Base-by-base conservation (phyloP, 2,888 invertebrate species). In the Chaetoderma sp. region DNA sequence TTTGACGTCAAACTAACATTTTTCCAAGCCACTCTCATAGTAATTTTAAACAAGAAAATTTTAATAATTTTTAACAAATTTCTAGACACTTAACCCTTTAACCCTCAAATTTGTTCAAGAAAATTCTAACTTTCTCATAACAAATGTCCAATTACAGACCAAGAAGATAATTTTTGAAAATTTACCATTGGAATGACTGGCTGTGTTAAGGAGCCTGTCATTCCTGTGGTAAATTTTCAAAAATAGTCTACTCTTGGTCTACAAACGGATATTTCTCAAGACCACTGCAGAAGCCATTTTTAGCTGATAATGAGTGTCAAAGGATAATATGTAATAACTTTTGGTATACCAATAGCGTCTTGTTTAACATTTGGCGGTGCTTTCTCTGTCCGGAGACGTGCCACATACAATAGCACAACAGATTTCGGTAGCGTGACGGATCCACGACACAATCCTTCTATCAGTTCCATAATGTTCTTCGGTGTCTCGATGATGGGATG, bases 381-480 rank as follows among this genome's bases (percentile, higher is more conserved):
- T 82, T 91, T 90, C 62, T 92, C 90, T 81, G 91, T 90, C 80
- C 94, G 95, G 86, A 96, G 89, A 39, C 92, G 89, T 50, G 93
- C 91, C 39, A 93, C 91, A 73, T 95, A 92, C 90, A 83, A 81
- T 21, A 82, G 78, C 13, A 86, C 75, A 86, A 96, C 96, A 30
- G 92, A 90, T 76, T 91, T 90, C 25, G 91, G 91, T 69, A 93
- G 90, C 67, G 91, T 89, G 56, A 91, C 91, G 56, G 90, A 89
- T 52, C 91, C 92, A 65, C 91, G 89, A 81, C 93, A 93, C 77
- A 94, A 89, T 60, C 91, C 90, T 76, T 91, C 90, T 77, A 94
- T 92, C 80, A 91, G 89, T 71, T 90, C 87, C 75, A 90, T 88
- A 80, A 93, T 87, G 89, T 92, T 90, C 80, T 90, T 90, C 87